Base-by-base conservation (phyloP, 2,888 invertebrate species). In the Timandra comae region DNA sequence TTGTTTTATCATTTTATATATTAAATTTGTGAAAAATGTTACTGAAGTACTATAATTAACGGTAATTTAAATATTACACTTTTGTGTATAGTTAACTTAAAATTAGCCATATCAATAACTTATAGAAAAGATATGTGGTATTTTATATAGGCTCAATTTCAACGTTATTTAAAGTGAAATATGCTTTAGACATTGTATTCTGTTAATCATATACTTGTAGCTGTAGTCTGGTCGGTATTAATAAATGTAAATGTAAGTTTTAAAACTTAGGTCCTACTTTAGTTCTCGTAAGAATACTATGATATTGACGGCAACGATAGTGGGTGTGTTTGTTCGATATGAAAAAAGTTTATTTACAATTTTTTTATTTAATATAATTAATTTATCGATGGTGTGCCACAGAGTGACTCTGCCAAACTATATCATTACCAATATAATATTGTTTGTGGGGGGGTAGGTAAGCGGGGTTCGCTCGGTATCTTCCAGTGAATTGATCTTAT, bases 1-100 rank as follows among this genome's bases (percentile, higher is more conserved):
- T 86, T 86, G 86, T 87, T 86, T 86, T 87, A 86, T 86, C 86
- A 86, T 86, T 86, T 86, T 86, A 84, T 85, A 85, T 84, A 80
- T 81, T 84, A 85, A 82, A 84, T 82, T 85, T 85, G 84, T 84
- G 84, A 85, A 74, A 82, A 80, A 73, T 80, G 82, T 82, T 84
- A 81, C 58, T 77, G 78, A 76, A 80, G 78, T 82, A 82, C 78
- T 82, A 81, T 82, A 82, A 81, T 82, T 82, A 81, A 82, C 80
- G 70, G 80, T 85, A 84, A 82, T 79, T 72, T 73, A 81, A 75
- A 82, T 81, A 81, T 82, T 85, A 85, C 85, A 85, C 85, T 85
- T 84, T 85, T 85, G 85, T 85, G 85, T 85, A 84, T 84, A 84
- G 84, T 70, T 84, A 85, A 86, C 84, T 85, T 86, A 85, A 86